Percentiles rank a stretch among this genome's conserved stretches.
phyloP scores from a whole-genome alignment of 2,113 vertebrate species.

The Bombycilla garrulus region DNA sequence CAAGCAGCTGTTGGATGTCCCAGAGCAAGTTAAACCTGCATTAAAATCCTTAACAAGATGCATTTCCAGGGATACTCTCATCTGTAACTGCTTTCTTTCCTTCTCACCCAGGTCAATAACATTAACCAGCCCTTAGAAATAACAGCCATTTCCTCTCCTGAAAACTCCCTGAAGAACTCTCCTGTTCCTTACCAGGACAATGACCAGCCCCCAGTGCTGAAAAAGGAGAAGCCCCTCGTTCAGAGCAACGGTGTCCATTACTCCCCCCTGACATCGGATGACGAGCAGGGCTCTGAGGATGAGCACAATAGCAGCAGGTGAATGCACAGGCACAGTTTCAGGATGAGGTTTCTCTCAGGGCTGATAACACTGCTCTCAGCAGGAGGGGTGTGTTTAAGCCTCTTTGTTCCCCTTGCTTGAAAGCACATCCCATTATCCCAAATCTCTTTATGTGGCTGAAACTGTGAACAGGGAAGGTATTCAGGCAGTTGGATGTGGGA shows the following conservation, averaged over 20 bases:
- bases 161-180: conserved; percentile 91
- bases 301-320: conserved; percentile 77
- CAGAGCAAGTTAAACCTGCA: neutral
- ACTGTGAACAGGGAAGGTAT: neutral
- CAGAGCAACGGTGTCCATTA: conserved; percentile 78
- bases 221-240: conserved; percentile 89
- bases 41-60: neutral
- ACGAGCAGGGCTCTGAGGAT: conserved; percentile 79
- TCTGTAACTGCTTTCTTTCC: conserved; percentile 28
- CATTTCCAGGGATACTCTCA: neutral
- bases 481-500: neutral
- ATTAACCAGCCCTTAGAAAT: conserved; percentile 99
- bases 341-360: neutral
- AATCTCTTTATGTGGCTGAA: neutral
- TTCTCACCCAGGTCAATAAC: conserved; percentile 87
- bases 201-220: conserved; percentile 92
- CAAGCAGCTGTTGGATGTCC: neutral
- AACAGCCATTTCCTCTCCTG: conserved; percentile 97
- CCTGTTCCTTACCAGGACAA: conserved; percentile 82
- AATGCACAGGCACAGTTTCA: neutral
- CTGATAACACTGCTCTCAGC: neutral
- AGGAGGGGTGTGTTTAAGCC: neutral
- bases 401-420: neutral
- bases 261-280: conserved; percentile 80
- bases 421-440: neutral